Evolutionary conservation across 2,797 vertebrate genomes (phyloP).

Genomic region (Hydrophis major): DNA sequence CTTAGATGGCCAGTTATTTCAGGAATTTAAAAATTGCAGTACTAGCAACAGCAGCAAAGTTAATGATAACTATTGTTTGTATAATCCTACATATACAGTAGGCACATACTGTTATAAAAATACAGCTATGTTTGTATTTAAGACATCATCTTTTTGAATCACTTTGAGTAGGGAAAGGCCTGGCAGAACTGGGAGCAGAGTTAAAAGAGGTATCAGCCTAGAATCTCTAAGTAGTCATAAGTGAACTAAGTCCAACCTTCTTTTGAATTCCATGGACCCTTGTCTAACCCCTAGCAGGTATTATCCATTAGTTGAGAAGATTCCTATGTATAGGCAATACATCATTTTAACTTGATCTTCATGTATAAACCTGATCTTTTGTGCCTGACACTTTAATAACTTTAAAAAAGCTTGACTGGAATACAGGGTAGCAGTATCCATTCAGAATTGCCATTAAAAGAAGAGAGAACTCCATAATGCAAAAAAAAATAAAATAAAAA

Average conservation of each 20-base stretch:
- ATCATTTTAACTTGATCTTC: no score
- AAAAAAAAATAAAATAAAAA: neutral
- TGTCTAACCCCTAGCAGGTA: no score
- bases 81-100: neutral
- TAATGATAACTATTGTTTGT: neutral
- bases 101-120: neutral
- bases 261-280: no score
- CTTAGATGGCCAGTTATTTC: neutral
- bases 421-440: neutral
- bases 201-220: no score
- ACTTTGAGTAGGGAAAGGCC: neutral
- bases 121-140: slow-evolving; percentile 38
- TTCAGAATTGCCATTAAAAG: neutral
- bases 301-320: no score
- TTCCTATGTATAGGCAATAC: no score
- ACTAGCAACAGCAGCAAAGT: neutral
- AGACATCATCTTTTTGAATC: slow-evolving; percentile 50
- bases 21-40: slow-evolving; percentile 11
- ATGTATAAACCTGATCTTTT: no score
- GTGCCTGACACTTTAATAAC: slow-evolving; percentile 23
- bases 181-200: no score
- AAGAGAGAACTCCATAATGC: neutral
- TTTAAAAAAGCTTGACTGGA: slow-evolving; percentile 28
- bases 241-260: no score
- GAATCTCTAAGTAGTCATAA: no score